Conservation (phyloP, 2,113 vertebrate species). For the Typhlomys cinereus region DNA sequence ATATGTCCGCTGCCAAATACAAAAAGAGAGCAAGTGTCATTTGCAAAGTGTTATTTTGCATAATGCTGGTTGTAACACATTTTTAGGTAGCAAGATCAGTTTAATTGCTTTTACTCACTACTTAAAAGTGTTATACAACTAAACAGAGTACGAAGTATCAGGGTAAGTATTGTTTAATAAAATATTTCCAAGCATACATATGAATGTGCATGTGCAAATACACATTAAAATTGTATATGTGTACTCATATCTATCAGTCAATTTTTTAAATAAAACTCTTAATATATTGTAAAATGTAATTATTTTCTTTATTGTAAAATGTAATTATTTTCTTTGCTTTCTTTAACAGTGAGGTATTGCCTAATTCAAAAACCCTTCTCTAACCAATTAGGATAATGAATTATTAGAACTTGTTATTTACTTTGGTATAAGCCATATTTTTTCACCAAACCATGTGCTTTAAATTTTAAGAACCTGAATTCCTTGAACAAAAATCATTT, state of each 20-base stretch:
- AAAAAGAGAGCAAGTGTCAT: not conserved
- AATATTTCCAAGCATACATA: not conserved
- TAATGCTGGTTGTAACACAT: slow-evolving; percentile 34
- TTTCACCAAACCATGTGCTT: not conserved
- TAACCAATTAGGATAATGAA: not conserved
- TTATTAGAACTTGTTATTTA: slow-evolving; percentile 8
- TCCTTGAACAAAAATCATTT: not conserved
- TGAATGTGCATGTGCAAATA: not conserved
- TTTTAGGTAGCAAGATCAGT: slow-evolving; percentile 10
- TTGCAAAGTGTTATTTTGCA: slow-evolving; percentile 5
- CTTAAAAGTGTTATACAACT: slow-evolving; percentile 8
- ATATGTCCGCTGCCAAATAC: not conserved
- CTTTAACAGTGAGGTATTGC: not conserved
- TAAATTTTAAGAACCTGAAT: slow-evolving; percentile 1
- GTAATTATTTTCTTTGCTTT: not conserved
- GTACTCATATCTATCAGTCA: not conserved
- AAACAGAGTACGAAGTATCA: slow-evolving; percentile 45
- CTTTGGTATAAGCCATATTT: not conserved
- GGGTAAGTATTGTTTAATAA: slow-evolving; percentile 52
- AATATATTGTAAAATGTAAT: not conserved
- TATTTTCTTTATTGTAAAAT: not conserved
- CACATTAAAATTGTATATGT: not conserved
- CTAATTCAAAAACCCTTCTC: slow-evolving; percentile 18
- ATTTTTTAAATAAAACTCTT: not conserved
- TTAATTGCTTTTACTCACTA: not conserved